phyloP scores from a whole-genome alignment of 2,113 vertebrate species.

The Arizona elegans region DNA sequence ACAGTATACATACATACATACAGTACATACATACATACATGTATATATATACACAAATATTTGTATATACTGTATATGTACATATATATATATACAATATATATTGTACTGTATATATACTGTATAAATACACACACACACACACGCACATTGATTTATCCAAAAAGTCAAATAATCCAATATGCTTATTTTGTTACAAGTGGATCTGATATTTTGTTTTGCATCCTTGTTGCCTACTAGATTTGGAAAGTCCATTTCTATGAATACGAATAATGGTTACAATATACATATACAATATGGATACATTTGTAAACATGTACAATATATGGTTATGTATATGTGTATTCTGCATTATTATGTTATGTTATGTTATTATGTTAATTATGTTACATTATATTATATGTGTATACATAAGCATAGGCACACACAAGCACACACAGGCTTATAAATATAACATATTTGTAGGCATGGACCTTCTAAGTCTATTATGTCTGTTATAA shows the following conservation, averaged over 20 bases:
- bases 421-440: not conserved
- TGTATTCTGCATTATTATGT: not conserved
- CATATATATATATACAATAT: too few species aligned
- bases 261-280: not conserved
- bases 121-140: too few species aligned
- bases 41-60: too few species aligned
- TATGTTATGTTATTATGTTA: too few species aligned
- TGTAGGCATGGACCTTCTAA: not conserved
- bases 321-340: not conserved
- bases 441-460: not conserved
- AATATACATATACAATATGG: not conserved
- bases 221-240: not conserved
- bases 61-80: too few species aligned
- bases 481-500: not conserved
- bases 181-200: slow-evolving; percentile 3
- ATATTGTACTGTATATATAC: too few species aligned
- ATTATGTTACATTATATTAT: not conserved
- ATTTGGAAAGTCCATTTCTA: not conserved
- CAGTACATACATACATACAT: too few species aligned
- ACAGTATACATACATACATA: too few species aligned
- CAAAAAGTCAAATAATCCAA: not conserved
- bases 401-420: not conserved
- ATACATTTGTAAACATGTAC: not conserved
- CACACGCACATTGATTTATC: too few species aligned
- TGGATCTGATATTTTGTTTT: slow-evolving; percentile 7